Evolutionary conservation across 2,113 vertebrate species (phyloP).

Genomic region (Nematolebias whitei): DNA sequence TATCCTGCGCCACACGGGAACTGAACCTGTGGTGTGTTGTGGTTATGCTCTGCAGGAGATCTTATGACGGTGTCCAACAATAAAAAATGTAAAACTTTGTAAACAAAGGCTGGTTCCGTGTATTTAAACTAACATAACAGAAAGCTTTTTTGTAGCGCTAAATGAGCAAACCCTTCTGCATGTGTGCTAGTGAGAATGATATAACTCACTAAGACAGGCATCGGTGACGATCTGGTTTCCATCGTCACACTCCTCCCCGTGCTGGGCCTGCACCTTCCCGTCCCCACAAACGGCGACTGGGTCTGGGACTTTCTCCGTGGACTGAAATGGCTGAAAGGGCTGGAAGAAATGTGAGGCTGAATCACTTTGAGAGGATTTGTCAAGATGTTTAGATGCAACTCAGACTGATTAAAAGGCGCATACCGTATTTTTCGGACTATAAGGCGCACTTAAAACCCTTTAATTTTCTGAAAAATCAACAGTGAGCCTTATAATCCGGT

Average conservation of each 20-base stretch:
- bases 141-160: neutral
- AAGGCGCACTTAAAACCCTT: too few species aligned
- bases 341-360: conserved; percentile 42
- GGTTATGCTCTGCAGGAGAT: conserved; percentile 23
- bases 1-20: conserved; percentile 25
- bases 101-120: neutral
- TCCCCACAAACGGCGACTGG: conserved; percentile 83
- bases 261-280: conserved; percentile 82
- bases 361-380: neutral
- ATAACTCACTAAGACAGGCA: conserved; percentile 87
- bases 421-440: too few species aligned
- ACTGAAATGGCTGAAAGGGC: conserved; percentile 83
- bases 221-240: conserved; percentile 85
- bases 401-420: neutral
- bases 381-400: neutral
- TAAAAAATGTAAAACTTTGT: neutral
- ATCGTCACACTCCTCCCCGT: conserved; percentile 91
- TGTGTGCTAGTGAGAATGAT: neutral
- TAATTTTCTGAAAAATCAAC: too few species aligned
- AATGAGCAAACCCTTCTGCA: neutral
- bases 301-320: conserved; percentile 75
- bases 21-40: conserved; percentile 12
- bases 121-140: neutral
- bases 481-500: too few species aligned
- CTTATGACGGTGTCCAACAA: conserved; percentile 11